Percentiles rank a stretch among this genome's conserved stretches.
These are phyloP conservation scores for Zalophus californianus DNA, from an alignment of 2,797 vertebrate genomes.

Conservation along the genomic window DNA sequence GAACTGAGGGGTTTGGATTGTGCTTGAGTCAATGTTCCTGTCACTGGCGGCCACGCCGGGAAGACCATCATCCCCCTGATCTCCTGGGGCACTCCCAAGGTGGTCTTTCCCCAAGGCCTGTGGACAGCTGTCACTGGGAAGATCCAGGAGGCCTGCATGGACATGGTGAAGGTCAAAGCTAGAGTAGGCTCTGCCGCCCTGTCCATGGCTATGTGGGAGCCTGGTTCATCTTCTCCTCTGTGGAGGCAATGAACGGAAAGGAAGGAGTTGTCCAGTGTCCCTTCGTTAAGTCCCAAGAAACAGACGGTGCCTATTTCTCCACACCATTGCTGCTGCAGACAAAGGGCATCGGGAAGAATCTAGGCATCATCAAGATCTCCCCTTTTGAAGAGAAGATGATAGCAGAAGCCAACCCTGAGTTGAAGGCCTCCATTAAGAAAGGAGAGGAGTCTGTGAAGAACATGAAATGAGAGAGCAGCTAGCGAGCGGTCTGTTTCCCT, in stretches of 20 bases:
- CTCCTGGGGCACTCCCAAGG: not conserved
- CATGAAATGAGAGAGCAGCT: constrained; percentile 91
- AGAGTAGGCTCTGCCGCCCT: not conserved
- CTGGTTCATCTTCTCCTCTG: not conserved
- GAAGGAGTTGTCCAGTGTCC: not conserved
- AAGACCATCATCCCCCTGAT: not conserved
- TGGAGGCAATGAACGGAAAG: not conserved
- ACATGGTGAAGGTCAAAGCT: not conserved
- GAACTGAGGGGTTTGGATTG: constrained; percentile 94
- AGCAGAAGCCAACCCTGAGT: constrained; percentile 92
- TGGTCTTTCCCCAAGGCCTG: not conserved
- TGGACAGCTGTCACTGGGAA: not conserved
- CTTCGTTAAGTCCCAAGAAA: not conserved
- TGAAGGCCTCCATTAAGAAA: constrained; percentile 98
- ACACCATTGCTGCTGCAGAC: not conserved
- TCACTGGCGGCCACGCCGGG: not conserved
- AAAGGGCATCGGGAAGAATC: constrained; percentile 98
- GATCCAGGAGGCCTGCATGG: not conserved
- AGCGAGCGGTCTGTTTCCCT: constrained; percentile 76
- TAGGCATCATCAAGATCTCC: constrained; percentile 94
- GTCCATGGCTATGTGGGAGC: not conserved
- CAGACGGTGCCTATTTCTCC: not conserved
- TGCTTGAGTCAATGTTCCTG: not conserved
- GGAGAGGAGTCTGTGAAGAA: constrained; percentile 96
- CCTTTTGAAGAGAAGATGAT: constrained; percentile 97